Conservation (phyloP, 1,140 invertebrate genomes). For the Agrypnia vestita region DNA sequence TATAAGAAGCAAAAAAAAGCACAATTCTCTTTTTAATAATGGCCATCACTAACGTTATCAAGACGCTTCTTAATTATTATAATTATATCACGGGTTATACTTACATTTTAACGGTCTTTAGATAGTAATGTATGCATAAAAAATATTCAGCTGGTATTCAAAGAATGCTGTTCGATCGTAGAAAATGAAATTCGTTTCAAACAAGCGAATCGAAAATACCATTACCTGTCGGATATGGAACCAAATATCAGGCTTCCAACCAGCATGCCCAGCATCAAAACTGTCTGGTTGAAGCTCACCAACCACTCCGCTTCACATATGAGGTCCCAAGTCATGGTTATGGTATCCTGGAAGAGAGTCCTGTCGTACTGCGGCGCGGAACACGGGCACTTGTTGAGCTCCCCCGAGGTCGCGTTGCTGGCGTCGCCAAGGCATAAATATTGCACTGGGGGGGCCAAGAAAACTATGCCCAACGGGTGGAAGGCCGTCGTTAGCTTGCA, state of each 20-base stretch:
- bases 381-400: constrained; percentile 67
- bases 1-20: no score
- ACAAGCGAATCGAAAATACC: neutral
- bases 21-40: no score
- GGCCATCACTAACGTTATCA: no score
- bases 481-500: constrained; percentile 76
- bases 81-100: no score
- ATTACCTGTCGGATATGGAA: constrained; percentile 55
- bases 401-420: constrained; percentile 60
- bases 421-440: constrained; percentile 73
- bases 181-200: neutral
- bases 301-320: constrained; percentile 70
- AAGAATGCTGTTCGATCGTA: neutral
- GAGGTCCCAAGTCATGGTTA: constrained; percentile 72
- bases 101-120: no score
- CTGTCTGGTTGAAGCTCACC: constrained; percentile 72
- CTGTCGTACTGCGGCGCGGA: constrained; percentile 68
- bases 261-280: constrained; percentile 72
- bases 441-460: constrained; percentile 75
- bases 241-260: constrained; percentile 69
- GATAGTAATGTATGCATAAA: no score
- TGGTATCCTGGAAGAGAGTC: constrained; percentile 68
- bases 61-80: no score
- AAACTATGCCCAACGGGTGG: constrained; percentile 73
- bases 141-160: neutral